Evolutionary conservation across 2,888 invertebrate species (phyloP), one percentile per base, ranked within the genome.

Genomic region (Pollenia griseotomentosa): DNA sequence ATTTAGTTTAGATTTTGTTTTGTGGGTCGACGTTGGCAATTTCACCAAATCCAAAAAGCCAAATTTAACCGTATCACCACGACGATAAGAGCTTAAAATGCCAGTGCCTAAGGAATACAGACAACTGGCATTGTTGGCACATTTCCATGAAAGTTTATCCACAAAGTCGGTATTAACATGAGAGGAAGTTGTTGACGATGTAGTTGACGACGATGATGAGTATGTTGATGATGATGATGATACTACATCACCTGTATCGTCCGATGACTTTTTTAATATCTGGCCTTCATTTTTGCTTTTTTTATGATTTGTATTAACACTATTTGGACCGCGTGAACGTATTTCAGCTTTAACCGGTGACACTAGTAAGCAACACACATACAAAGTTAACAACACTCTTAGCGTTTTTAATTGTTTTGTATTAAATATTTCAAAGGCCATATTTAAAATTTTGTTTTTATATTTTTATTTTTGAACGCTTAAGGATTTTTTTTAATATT

Each of bases 91-190:
- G 89, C 93, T 94, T 82, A 94, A 91, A 71, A 95, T 93, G 88
- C 94, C 94, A 85, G 92, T 94, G 23, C 94, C 94, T 90, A 95
- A 91, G 51, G 93, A 89, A 80, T 95, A 94, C 53, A 95, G 94
- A 89, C 95, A 95, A 86, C 95, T 95, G 48, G 95, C 95, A 92
- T 95, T 95, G 90, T 95, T 95, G 91, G 94, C 94, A 93, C 95
- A 95, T 89, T 90, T 90, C 93, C 93, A 93, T 65, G 91, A 92
- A n/a, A 93, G 89, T 85, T 92, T 92, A 74, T 92, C 91, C 83
- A 91, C 70, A 40, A 93, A 88, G 66, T 91, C 90, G 40, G 91
- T 91, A 85, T 92, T 93, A 53, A 90, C 89, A 23, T 55, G 66
- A 19, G 84, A 11, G 44, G 80, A 44, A 23, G 79, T 19, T 53